phyloP scores from a whole-genome alignment of 2,888 invertebrate genomes.

The Cantharis rufa region DNA sequence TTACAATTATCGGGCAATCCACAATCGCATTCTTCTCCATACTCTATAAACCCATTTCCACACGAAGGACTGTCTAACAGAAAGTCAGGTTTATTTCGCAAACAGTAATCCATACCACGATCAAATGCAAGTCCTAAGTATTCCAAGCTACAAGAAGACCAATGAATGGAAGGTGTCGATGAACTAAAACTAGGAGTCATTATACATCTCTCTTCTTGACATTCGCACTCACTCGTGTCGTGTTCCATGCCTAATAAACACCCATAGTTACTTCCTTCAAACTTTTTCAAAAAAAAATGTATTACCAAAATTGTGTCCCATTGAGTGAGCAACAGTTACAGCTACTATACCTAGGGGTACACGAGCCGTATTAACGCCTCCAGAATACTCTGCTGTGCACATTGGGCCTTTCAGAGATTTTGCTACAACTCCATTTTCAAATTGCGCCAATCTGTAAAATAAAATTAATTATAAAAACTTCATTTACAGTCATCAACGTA shows the following conservation, averaged over 20 bases:
- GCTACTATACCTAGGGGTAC: slow-evolving; percentile 88
- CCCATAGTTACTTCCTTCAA: too few relatives aligned
- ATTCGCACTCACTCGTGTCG: slow-evolving; percentile 84
- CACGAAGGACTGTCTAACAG: slow-evolving; percentile 86
- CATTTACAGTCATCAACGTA: slow-evolving; percentile 59
- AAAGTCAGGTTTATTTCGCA: slow-evolving; percentile 81
- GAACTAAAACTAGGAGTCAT: slow-evolving; percentile 67
- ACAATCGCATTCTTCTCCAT: slow-evolving; percentile 97
- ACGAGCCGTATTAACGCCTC: slow-evolving; percentile 94
- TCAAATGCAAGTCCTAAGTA: slow-evolving; percentile 89
- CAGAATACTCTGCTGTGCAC: slow-evolving; percentile 95
- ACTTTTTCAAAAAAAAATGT: neutral
- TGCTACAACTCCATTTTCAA: slow-evolving; percentile 93
- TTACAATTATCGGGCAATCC: slow-evolving; percentile 76
- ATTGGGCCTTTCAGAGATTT: slow-evolving; percentile 97
- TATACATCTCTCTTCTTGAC: slow-evolving; percentile 89
- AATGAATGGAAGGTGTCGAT: slow-evolving; percentile 66
- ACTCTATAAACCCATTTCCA: slow-evolving; percentile 95
- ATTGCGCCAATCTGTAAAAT: slow-evolving; percentile 75
- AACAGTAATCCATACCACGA: slow-evolving; percentile 95
- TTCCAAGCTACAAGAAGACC: slow-evolving; percentile 94
- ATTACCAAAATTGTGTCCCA: slow-evolving; percentile 96
- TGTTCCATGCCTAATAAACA: slow-evolving; percentile 79
- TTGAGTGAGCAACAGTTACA: slow-evolving; percentile 96
- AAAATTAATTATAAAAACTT: neutral